phyloP scores from a whole-genome alignment of 2,888 invertebrate species.

The Noctua comes region DNA sequence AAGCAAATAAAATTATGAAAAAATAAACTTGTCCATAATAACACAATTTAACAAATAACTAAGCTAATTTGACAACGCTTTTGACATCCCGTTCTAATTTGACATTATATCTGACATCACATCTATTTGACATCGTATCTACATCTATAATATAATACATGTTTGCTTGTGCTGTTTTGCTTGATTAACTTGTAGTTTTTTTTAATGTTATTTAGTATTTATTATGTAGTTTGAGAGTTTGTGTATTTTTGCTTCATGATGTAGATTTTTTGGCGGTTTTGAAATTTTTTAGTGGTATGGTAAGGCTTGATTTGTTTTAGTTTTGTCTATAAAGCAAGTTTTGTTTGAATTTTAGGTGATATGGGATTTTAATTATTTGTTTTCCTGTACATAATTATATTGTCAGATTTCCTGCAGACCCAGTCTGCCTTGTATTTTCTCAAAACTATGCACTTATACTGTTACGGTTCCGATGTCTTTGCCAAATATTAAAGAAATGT shows the following conservation, averaged over 20 bases:
- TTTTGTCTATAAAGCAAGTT: slow-evolving; percentile 1
- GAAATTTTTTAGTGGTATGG: slow-evolving; percentile 24
- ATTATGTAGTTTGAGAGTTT: slow-evolving; percentile 57
- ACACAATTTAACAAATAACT: slow-evolving; percentile 47
- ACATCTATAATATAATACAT: slow-evolving; percentile 41
- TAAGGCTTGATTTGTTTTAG: slow-evolving; percentile 52
- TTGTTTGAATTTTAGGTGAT: slow-evolving; percentile 14
- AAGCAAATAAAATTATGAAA: neutral
- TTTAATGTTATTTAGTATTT: slow-evolving; percentile 50
- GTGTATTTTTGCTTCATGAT: slow-evolving; percentile 54
- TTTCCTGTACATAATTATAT: slow-evolving; percentile 17
- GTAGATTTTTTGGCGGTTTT: slow-evolving; percentile 55
- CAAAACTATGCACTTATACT: neutral
- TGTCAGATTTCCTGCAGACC: neutral
- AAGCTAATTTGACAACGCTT: slow-evolving; percentile 49
- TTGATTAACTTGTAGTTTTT: slow-evolving; percentile 63
- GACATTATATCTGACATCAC: slow-evolving; percentile 24
- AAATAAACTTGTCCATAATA: slow-evolving; percentile 35
- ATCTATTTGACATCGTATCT: slow-evolving; percentile 17
- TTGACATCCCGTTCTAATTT: slow-evolving; percentile 30
- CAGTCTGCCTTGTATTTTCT: neutral
- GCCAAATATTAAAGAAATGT: neutral
- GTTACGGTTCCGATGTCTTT: neutral
- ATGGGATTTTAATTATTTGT: slow-evolving; percentile 12
- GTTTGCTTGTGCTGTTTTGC: slow-evolving; percentile 73